A percentile compares a stretch with the other conserved stretches of the same genome.
phyloP scores from a whole-genome alignment of 1,140 invertebrate species.

The Tetranychus urticae region DNA sequence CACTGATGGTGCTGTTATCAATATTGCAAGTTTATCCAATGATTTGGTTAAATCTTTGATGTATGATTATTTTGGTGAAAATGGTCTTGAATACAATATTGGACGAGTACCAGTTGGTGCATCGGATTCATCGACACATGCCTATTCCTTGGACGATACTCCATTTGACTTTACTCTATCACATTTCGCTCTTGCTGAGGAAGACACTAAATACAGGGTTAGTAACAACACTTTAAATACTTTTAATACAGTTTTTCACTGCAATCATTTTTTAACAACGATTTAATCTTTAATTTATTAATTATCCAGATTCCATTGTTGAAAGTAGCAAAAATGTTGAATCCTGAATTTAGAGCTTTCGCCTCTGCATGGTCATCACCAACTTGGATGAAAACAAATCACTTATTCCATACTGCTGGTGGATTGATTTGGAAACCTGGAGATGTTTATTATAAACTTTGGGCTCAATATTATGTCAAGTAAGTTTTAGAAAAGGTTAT shows the following conservation, averaged over 20 bases:
- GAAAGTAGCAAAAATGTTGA: conserved; percentile 24
- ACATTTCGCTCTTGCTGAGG: conserved; percentile 36
- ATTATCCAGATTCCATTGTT: conserved; percentile 36
- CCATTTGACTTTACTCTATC: conserved; percentile 33
- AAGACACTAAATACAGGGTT: conserved; percentile 41
- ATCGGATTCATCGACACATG: conserved; percentile 44
- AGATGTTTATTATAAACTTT: conserved; percentile 20
- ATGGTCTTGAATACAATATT: background rate
- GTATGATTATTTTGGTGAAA: conserved; percentile 19
- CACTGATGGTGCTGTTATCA: conserved; percentile 53
- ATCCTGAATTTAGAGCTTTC: conserved; percentile 30
- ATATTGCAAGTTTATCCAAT: conserved; percentile 34
- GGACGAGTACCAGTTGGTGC: conserved; percentile 37
- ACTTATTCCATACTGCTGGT: conserved; percentile 19
- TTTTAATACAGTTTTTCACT: no score
- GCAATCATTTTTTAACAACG: no score
- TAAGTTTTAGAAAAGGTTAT: no score
- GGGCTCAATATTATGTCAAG: conserved; percentile 42
- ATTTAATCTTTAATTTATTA: conserved; percentile 33
- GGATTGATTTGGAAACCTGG: background rate
- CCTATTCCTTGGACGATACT: conserved; percentile 40
- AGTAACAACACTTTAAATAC: no score
- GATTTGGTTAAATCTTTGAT: conserved; percentile 26
- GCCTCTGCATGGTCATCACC: conserved; percentile 58
- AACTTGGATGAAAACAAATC: conserved; percentile 67